Evolutionary conservation across 2,888 invertebrate genomes (phyloP).

Genomic region (Aleiodes alternator): DNA sequence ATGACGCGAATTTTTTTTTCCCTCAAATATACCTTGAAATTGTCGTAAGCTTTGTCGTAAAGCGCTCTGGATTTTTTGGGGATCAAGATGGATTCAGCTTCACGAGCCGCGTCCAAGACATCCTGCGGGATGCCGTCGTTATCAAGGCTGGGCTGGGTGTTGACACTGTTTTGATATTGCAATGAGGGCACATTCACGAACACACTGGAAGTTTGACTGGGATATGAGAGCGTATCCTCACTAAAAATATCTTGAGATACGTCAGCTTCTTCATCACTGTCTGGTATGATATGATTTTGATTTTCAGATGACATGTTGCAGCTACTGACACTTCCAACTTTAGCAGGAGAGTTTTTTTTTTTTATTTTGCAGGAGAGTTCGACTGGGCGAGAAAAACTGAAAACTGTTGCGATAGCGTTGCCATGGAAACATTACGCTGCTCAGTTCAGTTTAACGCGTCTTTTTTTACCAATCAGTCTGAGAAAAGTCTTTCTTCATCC

Average conservation of each 20-base stretch:
- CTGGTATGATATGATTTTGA: not conserved
- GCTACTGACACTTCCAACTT: no score
- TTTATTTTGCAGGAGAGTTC: no score
- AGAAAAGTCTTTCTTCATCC: no score
- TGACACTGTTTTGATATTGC: not conserved
- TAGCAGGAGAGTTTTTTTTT: no score
- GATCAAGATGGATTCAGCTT: not conserved
- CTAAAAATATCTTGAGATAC: not conserved
- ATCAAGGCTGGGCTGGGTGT: not conserved
- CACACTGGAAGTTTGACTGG: not conserved
- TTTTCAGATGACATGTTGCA: no score
- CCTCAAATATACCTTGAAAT: not conserved
- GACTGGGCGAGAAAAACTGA: no score
- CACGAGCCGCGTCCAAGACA: not conserved
- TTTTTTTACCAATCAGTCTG: no score
- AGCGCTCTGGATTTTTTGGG: not conserved
- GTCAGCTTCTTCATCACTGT: not conserved
- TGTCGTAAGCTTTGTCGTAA: not conserved
- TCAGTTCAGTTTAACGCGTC: no score
- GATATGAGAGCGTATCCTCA: not conserved
- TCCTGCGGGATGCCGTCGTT: slow-evolving; percentile 6
- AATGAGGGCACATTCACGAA: not conserved
- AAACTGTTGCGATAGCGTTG: no score
- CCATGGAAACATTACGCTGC: no score
- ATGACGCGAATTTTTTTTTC: no score